Percentiles rank a stretch among this genome's conserved stretches.
Evolutionary conservation across 2,888 invertebrate species (phyloP).

Genomic region (Ischnus inquisitorius): DNA sequence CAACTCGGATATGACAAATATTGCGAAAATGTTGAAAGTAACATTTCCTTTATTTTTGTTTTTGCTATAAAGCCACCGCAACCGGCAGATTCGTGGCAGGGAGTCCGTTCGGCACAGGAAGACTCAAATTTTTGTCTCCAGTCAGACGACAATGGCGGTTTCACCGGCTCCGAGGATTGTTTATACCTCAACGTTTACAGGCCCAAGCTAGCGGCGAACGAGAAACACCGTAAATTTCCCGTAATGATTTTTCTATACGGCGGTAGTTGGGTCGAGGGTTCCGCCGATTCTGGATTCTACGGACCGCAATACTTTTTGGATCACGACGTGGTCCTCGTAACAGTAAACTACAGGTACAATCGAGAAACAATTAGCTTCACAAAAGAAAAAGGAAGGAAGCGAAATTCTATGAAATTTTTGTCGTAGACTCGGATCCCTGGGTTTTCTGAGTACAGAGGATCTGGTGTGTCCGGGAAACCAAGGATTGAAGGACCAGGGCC

Average conservation of each 20-base stretch:
- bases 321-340: constrained; percentile 90
- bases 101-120: constrained; percentile 88
- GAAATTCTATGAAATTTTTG: background rate
- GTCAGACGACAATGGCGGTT: constrained; percentile 86
- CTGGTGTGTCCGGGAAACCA: constrained; percentile 89
- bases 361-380: background rate
- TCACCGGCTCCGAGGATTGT: constrained; percentile 92
- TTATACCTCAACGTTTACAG: constrained; percentile 92
- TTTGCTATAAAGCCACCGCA: constrained; percentile 87
- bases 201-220: constrained; percentile 85
- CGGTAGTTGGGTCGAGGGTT: constrained; percentile 92
- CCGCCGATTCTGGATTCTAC: constrained; percentile 89
- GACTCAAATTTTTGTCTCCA: constrained; percentile 92
- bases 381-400: background rate
- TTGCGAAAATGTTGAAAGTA: constrained; percentile 2
- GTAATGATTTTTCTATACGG: constrained; percentile 92
- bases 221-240: constrained; percentile 83
- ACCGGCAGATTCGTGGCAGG: constrained; percentile 88
- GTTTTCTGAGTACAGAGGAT: constrained; percentile 89
- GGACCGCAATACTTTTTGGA: constrained; percentile 91
- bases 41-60: background rate
- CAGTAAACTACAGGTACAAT: constrained; percentile 88
- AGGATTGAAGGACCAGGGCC: constrained; percentile 89
- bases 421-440: constrained; percentile 87
- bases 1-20: too few relatives aligned